These are phyloP conservation scores for Crocodylus rhombifer DNA, from an alignment of 2,797 vertebrate species.

Conservation along the genomic window DNA sequence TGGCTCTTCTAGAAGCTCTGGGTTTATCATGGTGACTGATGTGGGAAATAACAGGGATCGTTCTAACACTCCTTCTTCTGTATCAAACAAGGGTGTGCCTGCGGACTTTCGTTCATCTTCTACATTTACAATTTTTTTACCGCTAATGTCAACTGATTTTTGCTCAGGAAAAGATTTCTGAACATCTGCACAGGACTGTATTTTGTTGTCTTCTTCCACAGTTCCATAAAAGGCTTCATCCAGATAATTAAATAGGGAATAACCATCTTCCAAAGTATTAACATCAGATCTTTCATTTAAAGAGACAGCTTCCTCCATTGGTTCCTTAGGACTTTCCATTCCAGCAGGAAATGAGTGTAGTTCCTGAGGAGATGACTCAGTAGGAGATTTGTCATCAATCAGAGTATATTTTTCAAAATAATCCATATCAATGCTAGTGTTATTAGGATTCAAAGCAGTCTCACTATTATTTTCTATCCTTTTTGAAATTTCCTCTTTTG, in stretches of 20 bases:
- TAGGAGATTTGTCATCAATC: constrained; percentile 85
- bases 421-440: constrained; percentile 83
- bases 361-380: constrained; percentile 75
- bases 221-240: constrained; percentile 92
- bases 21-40: constrained; percentile 88
- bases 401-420: constrained; percentile 96
- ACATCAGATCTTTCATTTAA: constrained; percentile 72
- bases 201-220: constrained; percentile 54
- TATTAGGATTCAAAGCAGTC: constrained; percentile 45
- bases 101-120: constrained; percentile 75
- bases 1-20: constrained; percentile 90
- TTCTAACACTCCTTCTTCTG: constrained; percentile 88
- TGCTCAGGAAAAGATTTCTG: constrained; percentile 47
- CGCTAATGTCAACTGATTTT: constrained; percentile 46
- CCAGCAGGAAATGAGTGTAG: constrained; percentile 38
- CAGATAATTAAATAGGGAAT: constrained; percentile 84
- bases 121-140: constrained; percentile 22
- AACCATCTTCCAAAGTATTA: constrained; percentile 84
- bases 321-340: constrained; percentile 56
- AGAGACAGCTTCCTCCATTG: constrained; percentile 47
- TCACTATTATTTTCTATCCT: constrained; percentile 51
- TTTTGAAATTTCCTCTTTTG: constrained; percentile 54
- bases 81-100: constrained; percentile 87
- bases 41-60: constrained; percentile 88
- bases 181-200: constrained; percentile 17